phyloP scores from a whole-genome alignment of 23 tunicate genomes.

The Clavelina lepadiformis region DNA sequence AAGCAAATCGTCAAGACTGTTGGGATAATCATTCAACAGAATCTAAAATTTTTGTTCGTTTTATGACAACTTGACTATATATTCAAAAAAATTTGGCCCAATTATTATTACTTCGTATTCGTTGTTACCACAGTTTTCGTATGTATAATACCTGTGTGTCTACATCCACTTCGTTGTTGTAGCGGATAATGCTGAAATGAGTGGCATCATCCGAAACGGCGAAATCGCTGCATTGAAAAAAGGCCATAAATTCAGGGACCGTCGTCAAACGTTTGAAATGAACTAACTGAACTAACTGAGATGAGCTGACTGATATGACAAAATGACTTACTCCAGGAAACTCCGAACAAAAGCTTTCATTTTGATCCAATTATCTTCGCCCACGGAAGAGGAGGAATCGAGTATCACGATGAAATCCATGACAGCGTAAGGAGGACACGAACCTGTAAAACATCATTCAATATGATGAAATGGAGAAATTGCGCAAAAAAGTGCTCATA shows the following conservation, averaged over 20 bases:
- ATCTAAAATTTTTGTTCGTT: too few species aligned
- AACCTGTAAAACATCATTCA: constrained; percentile 26
- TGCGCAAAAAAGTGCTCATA: too few species aligned
- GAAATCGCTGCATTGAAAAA: constrained; percentile 52
- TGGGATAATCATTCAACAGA: constrained; percentile 39
- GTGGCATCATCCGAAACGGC: constrained; percentile 41
- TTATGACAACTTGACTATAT: too few species aligned
- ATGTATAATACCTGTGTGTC: constrained; percentile 39
- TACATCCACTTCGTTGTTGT: constrained; percentile 45
- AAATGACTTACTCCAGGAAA: constrained; percentile 42
- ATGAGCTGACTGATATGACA: neutral
- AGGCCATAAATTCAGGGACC: too few species aligned
- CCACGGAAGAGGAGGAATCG: constrained; percentile 76
- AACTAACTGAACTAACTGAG: too few species aligned
- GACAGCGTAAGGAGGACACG: constrained; percentile 66
- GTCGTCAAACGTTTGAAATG: too few species aligned
- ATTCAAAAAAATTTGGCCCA: too few species aligned
- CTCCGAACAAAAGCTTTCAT: constrained; percentile 41
- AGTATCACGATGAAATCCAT: constrained; percentile 70
- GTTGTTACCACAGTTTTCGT: neutral
- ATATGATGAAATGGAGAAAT: too few species aligned
- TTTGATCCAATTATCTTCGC: constrained; percentile 43
- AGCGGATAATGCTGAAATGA: constrained; percentile 54
- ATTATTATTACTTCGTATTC: neutral
- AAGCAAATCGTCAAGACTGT: constrained; percentile 32